Conservation (phyloP, 2,113 vertebrate genomes). For the Azemiops feae region DNA sequence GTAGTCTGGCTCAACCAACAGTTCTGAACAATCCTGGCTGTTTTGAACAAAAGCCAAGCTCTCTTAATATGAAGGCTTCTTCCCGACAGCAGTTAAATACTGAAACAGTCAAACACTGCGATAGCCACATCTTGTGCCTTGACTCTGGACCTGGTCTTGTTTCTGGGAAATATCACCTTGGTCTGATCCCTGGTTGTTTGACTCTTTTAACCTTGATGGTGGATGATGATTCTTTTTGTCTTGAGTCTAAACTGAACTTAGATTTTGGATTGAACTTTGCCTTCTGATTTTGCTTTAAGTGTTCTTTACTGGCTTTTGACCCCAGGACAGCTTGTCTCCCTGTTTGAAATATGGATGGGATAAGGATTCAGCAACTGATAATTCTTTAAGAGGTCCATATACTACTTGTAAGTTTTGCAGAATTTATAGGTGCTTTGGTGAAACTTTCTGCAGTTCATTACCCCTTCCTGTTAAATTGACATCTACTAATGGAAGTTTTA, state of each 20-base stretch:
- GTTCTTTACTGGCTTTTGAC: not conserved
- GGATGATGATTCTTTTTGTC: not conserved
- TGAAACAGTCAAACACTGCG: not conserved
- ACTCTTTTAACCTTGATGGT: not conserved
- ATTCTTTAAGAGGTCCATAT: not conserved
- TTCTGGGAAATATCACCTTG: not conserved
- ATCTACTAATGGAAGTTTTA: not conserved
- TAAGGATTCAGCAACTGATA: not conserved
- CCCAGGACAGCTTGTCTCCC: not conserved
- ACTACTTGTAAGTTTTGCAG: not conserved
- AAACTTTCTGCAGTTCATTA: not conserved
- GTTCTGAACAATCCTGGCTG: not conserved
- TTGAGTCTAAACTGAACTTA: not conserved
- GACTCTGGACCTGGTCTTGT: not conserved
- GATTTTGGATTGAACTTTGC: not conserved
- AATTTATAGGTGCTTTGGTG: not conserved
- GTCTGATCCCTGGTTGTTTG: not conserved
- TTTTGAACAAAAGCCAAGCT: not conserved
- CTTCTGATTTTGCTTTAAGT: not conserved
- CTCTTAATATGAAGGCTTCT: not conserved
- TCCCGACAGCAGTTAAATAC: not conserved
- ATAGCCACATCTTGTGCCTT: not conserved
- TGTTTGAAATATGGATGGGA: not conserved
- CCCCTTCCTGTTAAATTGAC: not conserved
- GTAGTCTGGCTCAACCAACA: not conserved